Percentiles rank a stretch among this genome's conserved stretches.
Conservation (phyloP, 2,113 vertebrate genomes). For the Podarcis raffonei region DNA sequence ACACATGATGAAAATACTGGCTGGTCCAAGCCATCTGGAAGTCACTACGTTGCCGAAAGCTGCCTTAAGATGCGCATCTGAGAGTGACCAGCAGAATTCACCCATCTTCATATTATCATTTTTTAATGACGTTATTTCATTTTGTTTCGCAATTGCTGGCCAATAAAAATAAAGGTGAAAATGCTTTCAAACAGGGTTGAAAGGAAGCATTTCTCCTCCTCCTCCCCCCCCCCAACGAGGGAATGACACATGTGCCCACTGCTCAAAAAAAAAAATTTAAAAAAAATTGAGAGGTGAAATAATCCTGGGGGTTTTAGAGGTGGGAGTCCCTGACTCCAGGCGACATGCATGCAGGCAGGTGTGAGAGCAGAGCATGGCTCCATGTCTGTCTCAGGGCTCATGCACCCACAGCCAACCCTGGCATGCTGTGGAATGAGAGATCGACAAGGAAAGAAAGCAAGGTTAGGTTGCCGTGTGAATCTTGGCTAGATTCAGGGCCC, state of each 20-base stretch:
- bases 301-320: not conserved
- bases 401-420: not conserved
- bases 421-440: not conserved
- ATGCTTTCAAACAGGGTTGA: not conserved
- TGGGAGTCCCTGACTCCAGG: too few species aligned
- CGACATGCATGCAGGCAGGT: too few species aligned
- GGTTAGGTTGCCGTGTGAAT: not conserved
- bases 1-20: too few species aligned
- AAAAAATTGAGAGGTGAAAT: not conserved
- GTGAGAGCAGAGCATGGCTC: not conserved
- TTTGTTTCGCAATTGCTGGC: not conserved
- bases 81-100: not conserved
- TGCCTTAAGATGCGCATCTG: not conserved
- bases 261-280: not conserved
- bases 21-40: too few species aligned
- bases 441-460: not conserved
- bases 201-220: not conserved
- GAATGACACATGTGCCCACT: not conserved
- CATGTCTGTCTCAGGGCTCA: not conserved
- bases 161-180: too few species aligned
- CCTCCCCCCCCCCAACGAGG: not conserved
- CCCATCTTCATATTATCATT: not conserved
- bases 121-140: not conserved
- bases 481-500: constrained; percentile 7
- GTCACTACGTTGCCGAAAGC: too few species aligned